Conservation (phyloP, 2,797 vertebrate genomes). For the Centropyge bicolor region DNA sequence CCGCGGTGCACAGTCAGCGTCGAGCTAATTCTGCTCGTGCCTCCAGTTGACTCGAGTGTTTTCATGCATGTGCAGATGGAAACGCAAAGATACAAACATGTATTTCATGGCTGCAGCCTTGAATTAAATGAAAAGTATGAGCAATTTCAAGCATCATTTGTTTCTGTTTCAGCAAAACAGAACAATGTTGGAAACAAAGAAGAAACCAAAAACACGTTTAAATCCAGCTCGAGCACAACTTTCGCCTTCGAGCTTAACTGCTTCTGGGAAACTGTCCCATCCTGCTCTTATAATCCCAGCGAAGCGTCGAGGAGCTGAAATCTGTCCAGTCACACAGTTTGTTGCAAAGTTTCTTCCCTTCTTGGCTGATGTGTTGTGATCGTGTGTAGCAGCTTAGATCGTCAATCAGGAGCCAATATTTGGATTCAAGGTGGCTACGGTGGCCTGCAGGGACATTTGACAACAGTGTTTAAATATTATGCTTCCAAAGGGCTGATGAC, state of each 20-base stretch:
- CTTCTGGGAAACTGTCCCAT: not conserved
- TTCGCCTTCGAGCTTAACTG: not conserved
- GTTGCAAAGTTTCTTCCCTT: not conserved
- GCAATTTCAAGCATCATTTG: not conserved
- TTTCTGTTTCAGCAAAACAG: not conserved
- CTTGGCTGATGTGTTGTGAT: not conserved
- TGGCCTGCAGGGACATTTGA: slow-evolving; percentile 23
- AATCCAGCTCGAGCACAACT: not conserved
- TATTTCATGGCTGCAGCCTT: not conserved
- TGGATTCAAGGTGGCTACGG: not conserved
- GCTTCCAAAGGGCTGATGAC: not conserved
- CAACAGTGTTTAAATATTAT: slow-evolving; percentile 8
- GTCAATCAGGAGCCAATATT: slow-evolving; percentile 1
- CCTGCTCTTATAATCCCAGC: not conserved
- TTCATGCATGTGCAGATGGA: not conserved
- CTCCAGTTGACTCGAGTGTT: not conserved
- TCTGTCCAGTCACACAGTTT: not conserved
- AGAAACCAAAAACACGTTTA: not conserved
- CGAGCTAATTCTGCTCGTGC: too few relatives aligned
- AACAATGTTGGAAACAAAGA: not conserved
- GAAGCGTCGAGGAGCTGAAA: not conserved
- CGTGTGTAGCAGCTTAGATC: not conserved
- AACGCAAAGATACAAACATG: not conserved
- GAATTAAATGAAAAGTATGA: not conserved
- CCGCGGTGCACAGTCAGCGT: too few relatives aligned